Base-by-base conservation (phyloP, 1,140 invertebrate species). In the Drosophila santomea region DNA sequence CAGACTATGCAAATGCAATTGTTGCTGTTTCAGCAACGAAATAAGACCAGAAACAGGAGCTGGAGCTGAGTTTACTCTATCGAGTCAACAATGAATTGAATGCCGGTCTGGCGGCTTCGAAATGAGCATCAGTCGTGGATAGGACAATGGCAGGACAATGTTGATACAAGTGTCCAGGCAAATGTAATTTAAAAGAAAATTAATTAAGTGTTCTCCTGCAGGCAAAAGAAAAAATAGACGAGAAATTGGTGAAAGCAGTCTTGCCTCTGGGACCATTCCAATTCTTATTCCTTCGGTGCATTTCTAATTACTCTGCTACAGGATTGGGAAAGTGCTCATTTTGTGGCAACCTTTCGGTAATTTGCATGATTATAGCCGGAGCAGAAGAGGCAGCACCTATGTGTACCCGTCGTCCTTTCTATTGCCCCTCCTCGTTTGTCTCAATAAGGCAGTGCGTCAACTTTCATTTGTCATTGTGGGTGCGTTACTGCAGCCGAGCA, bases 381-480 rank as follows among this genome's bases (percentile, higher is more conserved):
- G 12, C 44, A 15, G 25, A 41, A 47, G 38, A 52, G 45, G 59
- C 60, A 48, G 54, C 47, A 54, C 32, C 23, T 45, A 23, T 8
- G 28, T 32, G 8, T 28, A 20, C 17, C 17, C 10, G 43, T 20
- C 23, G 28, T 47, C 47, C 48, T 35, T 51, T 20, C 43, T 32
- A 12, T 39, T 17, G 23, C 63, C 35, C 58, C 39, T 32, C 43
- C 67, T 71, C 66, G 58, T 78, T 77, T 89, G 79, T 89, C 84
- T 88, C 76, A 89, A 88, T 88, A 69, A 89, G 74, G 32, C 47
- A 47, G 20, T 36, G 69, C 73, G 80, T 89, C 84, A 90, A 73
- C 85, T 80, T 84, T 89, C 84, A 89, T 89, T 89, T 89, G 77
- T 84, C 80, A 80, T 77, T 86, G 84, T 71, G 60, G 63, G 78